Percentiles rank a stretch among this genome's conserved stretches.
Conservation (phyloP, 2,888 invertebrate genomes). For the Lomographa bimaculata region DNA sequence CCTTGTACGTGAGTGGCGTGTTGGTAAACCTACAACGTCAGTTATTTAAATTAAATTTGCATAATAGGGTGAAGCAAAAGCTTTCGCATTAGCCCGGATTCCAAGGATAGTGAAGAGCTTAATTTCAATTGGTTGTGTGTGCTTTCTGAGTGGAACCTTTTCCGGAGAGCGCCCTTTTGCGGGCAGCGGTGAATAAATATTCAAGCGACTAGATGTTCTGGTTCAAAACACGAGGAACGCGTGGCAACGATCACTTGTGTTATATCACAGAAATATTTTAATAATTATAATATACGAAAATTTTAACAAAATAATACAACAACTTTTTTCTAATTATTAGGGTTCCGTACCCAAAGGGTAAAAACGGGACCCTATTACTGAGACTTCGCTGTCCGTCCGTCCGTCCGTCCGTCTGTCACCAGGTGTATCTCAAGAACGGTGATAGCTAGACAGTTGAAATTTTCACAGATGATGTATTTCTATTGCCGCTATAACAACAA, state of each 20-base stretch:
- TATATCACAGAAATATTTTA: too few relatives aligned
- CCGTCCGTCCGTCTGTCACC: too few relatives aligned
- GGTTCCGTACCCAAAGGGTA: too few relatives aligned
- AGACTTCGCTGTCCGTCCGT: too few relatives aligned
- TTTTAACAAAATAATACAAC: too few relatives aligned
- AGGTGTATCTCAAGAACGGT: too few relatives aligned
- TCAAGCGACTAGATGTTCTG: slow-evolving; percentile 3
- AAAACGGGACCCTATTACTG: too few relatives aligned
- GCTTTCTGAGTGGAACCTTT: slow-evolving; percentile 10
- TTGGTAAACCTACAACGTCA: slow-evolving; percentile 44
- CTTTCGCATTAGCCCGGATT: slow-evolving; percentile 53
- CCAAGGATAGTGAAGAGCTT: slow-evolving; percentile 31
- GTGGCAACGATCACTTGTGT: slow-evolving; percentile 6
- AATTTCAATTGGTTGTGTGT: slow-evolving; percentile 29
- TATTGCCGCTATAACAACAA: too few relatives aligned
- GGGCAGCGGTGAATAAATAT: slow-evolving; percentile 13
- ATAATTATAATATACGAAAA: too few relatives aligned
- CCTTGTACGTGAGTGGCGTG: slow-evolving; percentile 35
- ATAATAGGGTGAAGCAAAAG: slow-evolving; percentile 62
- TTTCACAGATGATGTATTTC: too few relatives aligned
- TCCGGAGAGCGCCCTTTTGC: slow-evolving; percentile 8
- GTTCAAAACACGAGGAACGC: slow-evolving; percentile 5
- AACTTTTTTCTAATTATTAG: too few relatives aligned
- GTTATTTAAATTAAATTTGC: slow-evolving; percentile 66
- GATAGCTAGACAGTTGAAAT: too few relatives aligned